Evolutionary conservation across 2,113 vertebrate species (phyloP).

Genomic region (Atrichornis clamosus): DNA sequence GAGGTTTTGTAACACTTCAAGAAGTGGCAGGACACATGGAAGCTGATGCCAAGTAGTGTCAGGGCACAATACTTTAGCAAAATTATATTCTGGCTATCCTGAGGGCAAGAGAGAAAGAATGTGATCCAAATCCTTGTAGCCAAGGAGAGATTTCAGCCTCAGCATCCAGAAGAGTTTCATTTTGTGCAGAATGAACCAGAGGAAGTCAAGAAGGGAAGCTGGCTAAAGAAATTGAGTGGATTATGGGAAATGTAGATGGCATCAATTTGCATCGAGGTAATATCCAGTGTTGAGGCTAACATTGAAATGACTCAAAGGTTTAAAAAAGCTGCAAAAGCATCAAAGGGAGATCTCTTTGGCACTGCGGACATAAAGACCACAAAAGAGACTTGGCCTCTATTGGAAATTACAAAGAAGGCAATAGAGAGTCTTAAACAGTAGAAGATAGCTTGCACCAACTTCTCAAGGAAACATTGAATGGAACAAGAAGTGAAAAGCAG

Average conservation of each 20-base stretch:
- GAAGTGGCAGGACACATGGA: neutral
- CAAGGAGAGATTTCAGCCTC: neutral
- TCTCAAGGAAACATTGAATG: neutral
- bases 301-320: neutral
- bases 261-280: neutral
- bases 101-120: neutral
- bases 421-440: neutral
- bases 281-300: neutral
- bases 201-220: neutral
- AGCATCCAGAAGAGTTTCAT: neutral
- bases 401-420: neutral
- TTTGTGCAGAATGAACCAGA: neutral
- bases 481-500: neutral
- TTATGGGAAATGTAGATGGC: neutral
- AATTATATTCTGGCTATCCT: neutral
- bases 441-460: neutral
- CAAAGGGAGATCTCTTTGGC: neutral
- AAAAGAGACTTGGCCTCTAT: neutral
- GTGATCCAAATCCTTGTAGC: neutral
- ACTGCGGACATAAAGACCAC: neutral
- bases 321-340: neutral
- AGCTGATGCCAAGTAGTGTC: neutral
- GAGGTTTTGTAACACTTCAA: neutral
- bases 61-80: neutral
- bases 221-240: neutral